These are phyloP conservation scores for Lacerta agilis DNA, from an alignment of 2,797 vertebrate genomes.

Conservation along the genomic window DNA sequence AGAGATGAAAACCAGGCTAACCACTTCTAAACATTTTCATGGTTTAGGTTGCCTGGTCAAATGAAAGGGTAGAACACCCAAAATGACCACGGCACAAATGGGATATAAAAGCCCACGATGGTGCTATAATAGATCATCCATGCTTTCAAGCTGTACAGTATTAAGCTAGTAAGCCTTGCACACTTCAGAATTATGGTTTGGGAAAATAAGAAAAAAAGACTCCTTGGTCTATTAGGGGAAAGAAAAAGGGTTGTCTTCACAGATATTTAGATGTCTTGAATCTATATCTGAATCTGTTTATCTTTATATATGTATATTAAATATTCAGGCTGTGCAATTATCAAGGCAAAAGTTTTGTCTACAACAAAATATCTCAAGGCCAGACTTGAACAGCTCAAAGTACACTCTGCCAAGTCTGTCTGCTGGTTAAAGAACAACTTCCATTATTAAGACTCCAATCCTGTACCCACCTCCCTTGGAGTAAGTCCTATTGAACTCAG, in stretches of 20 bases:
- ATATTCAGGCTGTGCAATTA: not conserved
- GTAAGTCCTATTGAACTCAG: no score
- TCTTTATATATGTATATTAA: not conserved
- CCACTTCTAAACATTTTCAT: conserved; percentile 50
- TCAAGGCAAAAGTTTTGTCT: not conserved
- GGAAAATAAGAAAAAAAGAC: not conserved
- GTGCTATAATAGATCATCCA: not conserved
- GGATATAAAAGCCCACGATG: not conserved
- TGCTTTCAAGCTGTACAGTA: not conserved
- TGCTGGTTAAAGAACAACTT: not conserved
- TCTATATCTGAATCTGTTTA: no score
- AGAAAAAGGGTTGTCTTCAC: not conserved
- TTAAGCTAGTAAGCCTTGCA: not conserved
- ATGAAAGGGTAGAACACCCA: conserved; percentile 38
- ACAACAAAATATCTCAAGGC: not conserved
- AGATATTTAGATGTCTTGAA: not conserved
- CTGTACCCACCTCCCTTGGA: not conserved
- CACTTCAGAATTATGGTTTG: not conserved
- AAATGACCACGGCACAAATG: conserved; percentile 38
- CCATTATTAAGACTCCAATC: not conserved
- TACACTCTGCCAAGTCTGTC: not conserved
- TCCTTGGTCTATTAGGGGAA: not conserved
- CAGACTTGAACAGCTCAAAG: not conserved
- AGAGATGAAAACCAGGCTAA: conserved; percentile 50
- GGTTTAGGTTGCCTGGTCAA: conserved; percentile 49